Base-by-base conservation (phyloP, 2,888 invertebrate species). In the Drosophila planitibia region DNA sequence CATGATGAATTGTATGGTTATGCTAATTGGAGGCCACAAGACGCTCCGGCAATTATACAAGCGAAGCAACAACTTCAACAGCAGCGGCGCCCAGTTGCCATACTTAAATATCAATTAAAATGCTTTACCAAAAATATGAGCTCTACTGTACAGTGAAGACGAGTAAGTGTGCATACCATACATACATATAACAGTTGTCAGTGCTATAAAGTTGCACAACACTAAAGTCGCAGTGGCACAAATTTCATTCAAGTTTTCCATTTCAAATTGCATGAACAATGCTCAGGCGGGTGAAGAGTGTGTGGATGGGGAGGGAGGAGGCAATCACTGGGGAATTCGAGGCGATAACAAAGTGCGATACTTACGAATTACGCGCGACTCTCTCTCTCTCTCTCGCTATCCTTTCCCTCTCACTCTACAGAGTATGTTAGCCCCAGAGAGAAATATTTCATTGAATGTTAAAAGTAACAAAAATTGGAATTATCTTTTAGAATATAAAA, bases 21-120 rank as follows among this genome's bases (percentile, higher is more conserved):
- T 71, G 72, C 64, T 85, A 85, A 85, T 85, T 85, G 82, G 64
- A 62, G 80, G 67, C 62, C 88, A 55, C 85, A 74, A 82, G 83
- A 74, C 76, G 73, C 90, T 68, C 28, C 52, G 73, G 74, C 83
- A 85, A 85, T 88, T 85, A 87, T 63, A 62, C 28, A 54, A 63
- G 53, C 52, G 54, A 25, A 37, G 65, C 59, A 67, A 35, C 52
- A 52, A 35, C 35, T 35, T 41, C 52, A 66, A 65, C 39, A 41
- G 32, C 71, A 74, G 53, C 32, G 25, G 60, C 47, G 39, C 54
- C 55, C 51, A 64, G 68, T 39, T 54, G 63, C 59, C 71, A 73
- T 81, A 78, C 81, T 85, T 82, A 85, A 85, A 85, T 90, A 90
- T 85, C 89, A 85, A 90, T 85, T 88, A 82, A 74, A 90, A 78